Base-by-base conservation (phyloP, 2,113 vertebrate genomes). In the Sander lucioperca region DNA sequence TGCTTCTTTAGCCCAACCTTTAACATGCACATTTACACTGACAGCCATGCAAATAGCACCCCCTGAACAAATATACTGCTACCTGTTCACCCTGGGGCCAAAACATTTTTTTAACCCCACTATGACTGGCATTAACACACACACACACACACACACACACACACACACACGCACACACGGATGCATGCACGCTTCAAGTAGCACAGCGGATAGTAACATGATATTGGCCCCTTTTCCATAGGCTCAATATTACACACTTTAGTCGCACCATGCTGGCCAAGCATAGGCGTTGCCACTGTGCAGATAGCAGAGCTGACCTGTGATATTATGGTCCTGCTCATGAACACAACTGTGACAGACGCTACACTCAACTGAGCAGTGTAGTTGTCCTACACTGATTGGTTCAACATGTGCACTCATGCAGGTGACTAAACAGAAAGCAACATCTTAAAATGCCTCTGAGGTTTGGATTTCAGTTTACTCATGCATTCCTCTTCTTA, bases 221-320 rank as follows among this genome's bases (percentile, higher is more conserved):
- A 70, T 39, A 69, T 54, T 70, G 30, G 5, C 36, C n/a, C 11
- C 14, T 23, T 53, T 43, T 16, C 47, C 59, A 66, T 18, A 65
- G n/a, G 53, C 43, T 76, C 45, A 62, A 47, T 71, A 82, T 74
- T 58, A 69, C 30, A 82, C 57, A 2, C 3, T 78, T 68, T 23
- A 69, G 39, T 58, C 2, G 15, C 39, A 61, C 54, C 53, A 71
- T 43, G n/a, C 70, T 74, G 57, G 67, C 43, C 13, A 19, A 63
- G 33, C 10, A 33, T 19, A 27, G 43, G 7, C 5, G n/a, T 81
- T 74, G 23, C 57, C 64, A 21, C 58, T 70, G 74, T 59, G 58
- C 27, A 51, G 51, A 78, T 43, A 64, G 67, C 61, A 19, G 7
- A 47, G 23, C 27, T 76, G 61, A 72, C 66, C 58, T 79, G 50